phyloP scores from a whole-genome alignment of 2,113 vertebrate genomes.

The Peromyscus polionotus region DNA sequence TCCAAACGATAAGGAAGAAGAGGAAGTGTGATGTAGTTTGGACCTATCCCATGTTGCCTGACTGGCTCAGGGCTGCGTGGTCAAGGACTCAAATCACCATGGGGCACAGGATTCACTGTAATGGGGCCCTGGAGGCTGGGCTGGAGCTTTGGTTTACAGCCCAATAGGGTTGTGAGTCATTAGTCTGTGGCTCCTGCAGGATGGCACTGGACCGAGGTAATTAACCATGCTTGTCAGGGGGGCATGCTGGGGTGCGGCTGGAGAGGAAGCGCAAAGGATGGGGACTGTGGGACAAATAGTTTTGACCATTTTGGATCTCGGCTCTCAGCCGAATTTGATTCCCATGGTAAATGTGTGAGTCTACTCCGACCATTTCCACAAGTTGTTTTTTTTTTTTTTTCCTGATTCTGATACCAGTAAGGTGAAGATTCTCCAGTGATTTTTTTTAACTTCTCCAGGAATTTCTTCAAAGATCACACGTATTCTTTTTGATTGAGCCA shows the following conservation, averaged over 20 bases:
- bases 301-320: background rate
- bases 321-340: background rate
- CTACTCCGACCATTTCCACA: background rate
- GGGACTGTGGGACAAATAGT: background rate
- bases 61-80: background rate
- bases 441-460: slow-evolving; percentile 9
- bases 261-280: background rate
- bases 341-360: background rate
- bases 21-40: background rate
- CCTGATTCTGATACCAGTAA: background rate
- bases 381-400: background rate
- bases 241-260: background rate
- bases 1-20: background rate
- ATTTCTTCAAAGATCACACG: slow-evolving; percentile 61
- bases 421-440: slow-evolving; percentile 21
- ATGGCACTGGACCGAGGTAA: background rate
- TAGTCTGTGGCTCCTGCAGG: background rate
- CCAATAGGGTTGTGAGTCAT: background rate
- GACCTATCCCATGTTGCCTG: background rate
- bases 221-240: background rate
- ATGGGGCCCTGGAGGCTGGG: background rate
- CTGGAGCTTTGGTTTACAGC: background rate
- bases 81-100: background rate
- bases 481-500: slow-evolving; percentile 56
- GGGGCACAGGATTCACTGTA: background rate